Percentiles rank a stretch among this genome's conserved stretches.
phyloP scores from a whole-genome alignment of 2,113 vertebrate genomes.

The Aleadryas rufinucha region DNA sequence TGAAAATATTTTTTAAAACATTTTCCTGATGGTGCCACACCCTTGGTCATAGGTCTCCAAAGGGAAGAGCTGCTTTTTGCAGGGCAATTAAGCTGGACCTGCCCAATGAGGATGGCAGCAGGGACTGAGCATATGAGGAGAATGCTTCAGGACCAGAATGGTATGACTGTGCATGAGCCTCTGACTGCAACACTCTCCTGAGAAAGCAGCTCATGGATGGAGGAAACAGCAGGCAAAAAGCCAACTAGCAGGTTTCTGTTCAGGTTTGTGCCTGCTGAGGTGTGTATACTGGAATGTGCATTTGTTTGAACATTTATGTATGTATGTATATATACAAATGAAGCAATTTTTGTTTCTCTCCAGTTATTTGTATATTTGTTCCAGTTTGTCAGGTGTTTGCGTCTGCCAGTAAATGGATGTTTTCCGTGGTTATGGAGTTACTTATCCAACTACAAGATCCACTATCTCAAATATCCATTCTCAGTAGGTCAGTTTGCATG shows the following conservation, averaged over 20 bases:
- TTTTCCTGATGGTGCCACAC: neutral
- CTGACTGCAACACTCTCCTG: neutral
- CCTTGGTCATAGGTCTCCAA: neutral
- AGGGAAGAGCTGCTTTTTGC: neutral
- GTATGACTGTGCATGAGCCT: neutral
- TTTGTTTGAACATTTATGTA: neutral
- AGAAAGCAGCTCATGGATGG: neutral
- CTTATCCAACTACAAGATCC: neutral
- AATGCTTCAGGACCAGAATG: neutral
- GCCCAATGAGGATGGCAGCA: neutral
- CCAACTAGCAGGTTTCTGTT: neutral
- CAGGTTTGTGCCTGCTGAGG: neutral
- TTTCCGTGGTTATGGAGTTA: neutral
- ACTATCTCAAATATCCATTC: neutral
- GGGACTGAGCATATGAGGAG: neutral
- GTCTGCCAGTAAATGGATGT: neutral
- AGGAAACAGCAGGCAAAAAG: neutral
- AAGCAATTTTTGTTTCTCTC: neutral
- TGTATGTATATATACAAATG: fast-evolving
- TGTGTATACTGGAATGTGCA: neutral
- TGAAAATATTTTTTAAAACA: neutral
- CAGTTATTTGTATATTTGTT: neutral
- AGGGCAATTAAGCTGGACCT: neutral
- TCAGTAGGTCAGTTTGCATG: neutral
- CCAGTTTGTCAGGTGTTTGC: neutral